Conservation (phyloP, 2,888 invertebrate genomes). For the Branchellion lobata region DNA sequence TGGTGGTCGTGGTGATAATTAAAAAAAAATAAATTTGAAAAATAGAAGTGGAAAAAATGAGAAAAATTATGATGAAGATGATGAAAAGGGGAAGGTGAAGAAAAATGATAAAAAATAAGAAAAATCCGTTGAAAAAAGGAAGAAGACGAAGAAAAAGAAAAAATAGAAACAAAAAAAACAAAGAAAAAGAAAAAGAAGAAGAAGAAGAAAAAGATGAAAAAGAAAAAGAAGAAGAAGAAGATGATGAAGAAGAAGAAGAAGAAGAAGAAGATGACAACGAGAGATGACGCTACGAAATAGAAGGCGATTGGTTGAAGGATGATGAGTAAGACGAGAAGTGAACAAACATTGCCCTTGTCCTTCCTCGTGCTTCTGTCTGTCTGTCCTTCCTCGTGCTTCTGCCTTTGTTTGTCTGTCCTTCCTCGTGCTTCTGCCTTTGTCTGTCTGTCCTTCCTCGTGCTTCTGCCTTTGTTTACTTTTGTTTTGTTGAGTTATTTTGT, state of each 20-base stretch:
- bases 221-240: background rate
- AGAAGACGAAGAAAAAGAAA: no score
- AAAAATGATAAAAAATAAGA: constrained; percentile 2
- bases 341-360: background rate
- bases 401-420: background rate
- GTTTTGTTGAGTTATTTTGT: no score
- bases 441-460: background rate
- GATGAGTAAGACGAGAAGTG: background rate
- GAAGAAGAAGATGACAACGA: background rate
- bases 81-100: background rate
- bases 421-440: background rate
- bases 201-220: no score
- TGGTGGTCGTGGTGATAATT: background rate
- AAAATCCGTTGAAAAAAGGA: no score
- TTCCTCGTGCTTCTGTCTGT: background rate
- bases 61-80: background rate
- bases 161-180: no score
- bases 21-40: background rate
- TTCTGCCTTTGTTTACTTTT: background rate
- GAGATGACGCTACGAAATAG: background rate
- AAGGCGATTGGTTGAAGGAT: background rate
- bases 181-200: no score
- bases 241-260: background rate
- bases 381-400: background rate
- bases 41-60: background rate